These are phyloP conservation scores for Leptopilina drosophilae DNA, from an alignment of 2,888 invertebrate genomes.

Conservation along the genomic window DNA sequence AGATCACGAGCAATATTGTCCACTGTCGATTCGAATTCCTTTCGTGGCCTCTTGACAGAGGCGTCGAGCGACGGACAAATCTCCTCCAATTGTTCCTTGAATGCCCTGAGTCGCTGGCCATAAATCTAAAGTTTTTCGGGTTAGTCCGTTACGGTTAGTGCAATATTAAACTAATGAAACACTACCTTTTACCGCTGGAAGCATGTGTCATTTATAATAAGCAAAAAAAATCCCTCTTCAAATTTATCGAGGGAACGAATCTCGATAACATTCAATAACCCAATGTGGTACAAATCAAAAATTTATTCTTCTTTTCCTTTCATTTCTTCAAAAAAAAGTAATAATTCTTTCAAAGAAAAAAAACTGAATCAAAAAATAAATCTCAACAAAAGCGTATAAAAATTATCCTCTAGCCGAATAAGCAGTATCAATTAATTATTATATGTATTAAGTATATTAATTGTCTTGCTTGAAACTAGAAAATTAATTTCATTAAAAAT, in stretches of 20 bases:
- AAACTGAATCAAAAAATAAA: too few species aligned
- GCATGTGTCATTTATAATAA: conserved; percentile 20
- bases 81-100: conserved; percentile 90
- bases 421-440: too few species aligned
- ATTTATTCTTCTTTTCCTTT: neutral
- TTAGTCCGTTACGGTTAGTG: conserved; percentile 80
- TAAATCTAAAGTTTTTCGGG: conserved; percentile 84
- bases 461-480: neutral
- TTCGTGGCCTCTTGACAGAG: conserved; percentile 74
- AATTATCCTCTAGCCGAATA: too few species aligned
- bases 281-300: conserved; percentile 62
- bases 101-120: conserved; percentile 90
- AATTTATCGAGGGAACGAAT: conserved; percentile 19
- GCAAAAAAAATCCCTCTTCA: conserved; percentile 18
- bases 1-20: conserved; percentile 87
- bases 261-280: conserved; percentile 55
- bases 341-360: too few species aligned
- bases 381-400: too few species aligned
- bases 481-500: neutral
- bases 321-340: too few species aligned
- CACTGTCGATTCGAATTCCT: conserved; percentile 79
- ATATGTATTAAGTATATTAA: neutral
- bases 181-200: conserved; percentile 59
- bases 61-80: conserved; percentile 89
- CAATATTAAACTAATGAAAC: conserved; percentile 68